Conservation (phyloP, 2,797 vertebrate genomes). For the Lagorchestes hirsutus region DNA sequence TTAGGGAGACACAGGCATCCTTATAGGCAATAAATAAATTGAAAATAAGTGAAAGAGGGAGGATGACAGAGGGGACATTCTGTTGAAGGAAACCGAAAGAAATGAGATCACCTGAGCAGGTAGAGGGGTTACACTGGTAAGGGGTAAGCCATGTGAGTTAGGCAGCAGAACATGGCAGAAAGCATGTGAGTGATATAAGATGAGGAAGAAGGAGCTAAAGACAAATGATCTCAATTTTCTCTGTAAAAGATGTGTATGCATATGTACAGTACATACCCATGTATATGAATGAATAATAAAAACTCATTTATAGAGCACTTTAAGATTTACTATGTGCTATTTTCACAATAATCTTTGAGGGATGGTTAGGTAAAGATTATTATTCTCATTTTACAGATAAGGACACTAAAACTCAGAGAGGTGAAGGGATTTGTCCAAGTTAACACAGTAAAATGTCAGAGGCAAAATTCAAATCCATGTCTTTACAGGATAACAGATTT, state of each 20-base stretch:
- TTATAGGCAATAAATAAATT: too few relatives aligned
- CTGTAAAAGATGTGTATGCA: neutral
- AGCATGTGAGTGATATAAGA: neutral
- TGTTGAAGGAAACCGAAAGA: too few relatives aligned
- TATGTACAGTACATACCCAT: neutral
- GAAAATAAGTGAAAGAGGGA: too few relatives aligned
- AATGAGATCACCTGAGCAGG: neutral
- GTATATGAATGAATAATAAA: neutral
- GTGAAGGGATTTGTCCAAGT: neutral
- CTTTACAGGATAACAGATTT: neutral
- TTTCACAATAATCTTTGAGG: neutral
- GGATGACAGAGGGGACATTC: too few relatives aligned
- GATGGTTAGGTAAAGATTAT: neutral
- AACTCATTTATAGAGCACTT: neutral
- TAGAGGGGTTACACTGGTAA: neutral
- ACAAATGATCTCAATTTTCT: neutral
- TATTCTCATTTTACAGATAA: neutral
- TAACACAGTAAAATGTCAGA: neutral
- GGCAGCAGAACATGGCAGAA: neutral
- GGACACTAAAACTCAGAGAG: neutral
- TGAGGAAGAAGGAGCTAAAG: neutral
- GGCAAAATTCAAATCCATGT: neutral
- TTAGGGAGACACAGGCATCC: too few relatives aligned
- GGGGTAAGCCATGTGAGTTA: neutral
- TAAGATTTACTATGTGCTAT: neutral